Base-by-base conservation (phyloP, 2,888 invertebrate genomes). In the Phaonia tiefii region DNA sequence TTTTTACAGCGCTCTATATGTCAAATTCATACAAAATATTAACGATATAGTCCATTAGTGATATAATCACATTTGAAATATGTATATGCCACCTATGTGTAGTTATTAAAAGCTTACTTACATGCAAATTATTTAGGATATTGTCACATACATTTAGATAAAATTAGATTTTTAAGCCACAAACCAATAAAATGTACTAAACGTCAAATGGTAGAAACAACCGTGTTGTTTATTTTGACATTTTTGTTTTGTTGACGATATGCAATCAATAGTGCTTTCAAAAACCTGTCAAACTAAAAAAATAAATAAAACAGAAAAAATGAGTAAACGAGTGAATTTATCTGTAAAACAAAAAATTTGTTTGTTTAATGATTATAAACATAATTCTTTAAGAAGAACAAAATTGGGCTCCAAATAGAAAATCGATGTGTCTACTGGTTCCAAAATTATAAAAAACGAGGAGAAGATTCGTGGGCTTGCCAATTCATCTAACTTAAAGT, bases 321-420 rank as follows among this genome's bases (percentile, higher is more conserved):
- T 69, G 51, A 22, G 67, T 39, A 69, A 69, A 54, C 67, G 51
- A 37, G 54, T 69, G 20, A 69, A 51, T 54, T 69, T 54, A 54
- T 69, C 67, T 69, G 56, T 56, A 39, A 54, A 51, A 54, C 51
- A 69, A 51, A 69, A 56, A 56, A 56, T 13, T 26, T 22, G 22
- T 56, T 70, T 70, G 25, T 26, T 70, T 15, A 70, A 70, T 42
- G 70, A 70, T 56, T 70, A n/a, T 69, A 69, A 51, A 54, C 20
- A 54, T 22, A 69, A 69, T 54, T 69, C 70, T 15, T 56, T 54
- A 56, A 51, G 8, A 17, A 1, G 51, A 67, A 67, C n/a, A 51
- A 20, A 69, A 69, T 39, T 69, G n/a, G 2, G 25, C 42, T 39
- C 8, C 37, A 69, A 56, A 54, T 69, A 69, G n/a, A 56, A 69